Base-by-base conservation (phyloP, 2,113 vertebrate genomes). In the Hypomesus transpacificus region DNA sequence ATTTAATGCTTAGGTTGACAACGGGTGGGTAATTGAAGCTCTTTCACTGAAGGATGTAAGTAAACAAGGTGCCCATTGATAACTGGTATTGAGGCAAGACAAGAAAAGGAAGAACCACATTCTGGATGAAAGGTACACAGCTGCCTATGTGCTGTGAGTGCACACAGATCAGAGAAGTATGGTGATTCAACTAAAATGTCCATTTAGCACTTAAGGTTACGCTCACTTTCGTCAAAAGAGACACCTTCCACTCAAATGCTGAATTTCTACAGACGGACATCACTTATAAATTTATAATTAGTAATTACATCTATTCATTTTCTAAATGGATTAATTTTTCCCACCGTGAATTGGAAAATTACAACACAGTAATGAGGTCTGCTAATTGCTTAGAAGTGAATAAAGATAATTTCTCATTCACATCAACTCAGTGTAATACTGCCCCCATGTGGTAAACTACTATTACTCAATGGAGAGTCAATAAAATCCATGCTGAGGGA, bases 391-490 rank as follows among this genome's bases (percentile, higher is more conserved):
- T 53, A n/a, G 6, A 56, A 18, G 53, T 56, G 53, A 46, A 46
- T 46, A 46, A 46, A 46, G 39, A 46, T 46, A 9, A 11, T 46
- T 46, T 46, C 8, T 46, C 39, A 46, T 46, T 46, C 39, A 46
- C 39, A 13, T 56, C 28, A n/a, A 59, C 39, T 56, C 53, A 54
- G 53, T 57, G 31, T 53, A 17, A 46, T 39, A 74, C 24, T 34
- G 71, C 71, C 71, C 64, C 57, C 71, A 59, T 59, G 71, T 67
- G 71, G 5, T n/a, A 7, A 24, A 20, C 21, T 14, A 16, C 58
- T 13, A 8, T 21, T 60, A 59, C 13, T 46, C 22, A 31, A 56
- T 56, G 53, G 14, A 56, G 1, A 18, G 14, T 3, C 53, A 6
- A 4, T 18, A 4, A n/a, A n/a, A 3, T 3, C 3, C 53, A 56